Evolutionary conservation across 2,113 vertebrate genomes (phyloP), one percentile per base, ranked within the genome.

Genomic region (Ptyas mucosa): DNA sequence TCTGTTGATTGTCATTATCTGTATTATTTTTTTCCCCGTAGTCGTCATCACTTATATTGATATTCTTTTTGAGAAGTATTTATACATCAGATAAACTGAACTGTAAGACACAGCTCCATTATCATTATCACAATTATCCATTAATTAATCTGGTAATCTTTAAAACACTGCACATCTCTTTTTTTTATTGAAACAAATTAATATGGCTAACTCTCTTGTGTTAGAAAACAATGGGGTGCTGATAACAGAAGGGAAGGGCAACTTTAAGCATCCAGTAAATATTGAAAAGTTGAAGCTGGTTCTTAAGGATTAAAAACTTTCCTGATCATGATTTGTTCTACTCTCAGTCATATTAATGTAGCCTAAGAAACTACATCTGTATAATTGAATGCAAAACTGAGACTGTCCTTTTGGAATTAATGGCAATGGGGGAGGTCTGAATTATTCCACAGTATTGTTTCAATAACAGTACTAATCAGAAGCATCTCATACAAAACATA

Each of bases 351-450:
- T 43, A 55, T 8, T 29, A 88, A 69, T 88, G 12, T 10, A 46
- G 29, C 9, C 34, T 75, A 11, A 69, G 49, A 43, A 92, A 89
- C 23, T 54, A 18, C 14, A 75, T 43, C n/a, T 92, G 34, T 20
- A 51, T 90, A 90, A 89, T 75, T 94, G 92, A 54, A 61, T 93
- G 9, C 88, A 81, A 95, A 85, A 14, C 52, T 69, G 75, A 53
- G 5, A 12, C 69, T n/a, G 12, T 39, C 1, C 18, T 43, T 81
- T 58, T 85, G 51, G 21, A 90, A 87, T 85, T 29, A 90, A 90
- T 26, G 29, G 51, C 43, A 90, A 20, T 43, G 8, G 53, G 43
- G 81, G 61, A 90, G 87, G 20, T 12, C 90, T 88, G 23, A 0
- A 14, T 52, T 54, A 53, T 1, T 91, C 12, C 23, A 46, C 51